Evolutionary conservation across 2,113 vertebrate genomes (phyloP).

Genomic region (Rhinoptilus africanus): DNA sequence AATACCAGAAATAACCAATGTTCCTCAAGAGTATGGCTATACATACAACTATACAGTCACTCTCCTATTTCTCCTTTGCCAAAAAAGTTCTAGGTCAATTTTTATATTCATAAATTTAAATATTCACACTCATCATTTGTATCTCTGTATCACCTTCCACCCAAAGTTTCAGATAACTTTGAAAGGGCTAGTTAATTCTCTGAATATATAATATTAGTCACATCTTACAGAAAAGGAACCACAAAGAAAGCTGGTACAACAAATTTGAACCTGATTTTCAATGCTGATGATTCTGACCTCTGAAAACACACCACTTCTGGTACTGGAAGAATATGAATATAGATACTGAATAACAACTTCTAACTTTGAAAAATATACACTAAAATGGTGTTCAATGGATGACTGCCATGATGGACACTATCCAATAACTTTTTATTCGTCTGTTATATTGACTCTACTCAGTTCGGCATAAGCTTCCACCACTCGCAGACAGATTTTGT

Average conservation of each 20-base stretch:
- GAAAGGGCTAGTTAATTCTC: background rate
- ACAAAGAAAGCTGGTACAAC: background rate
- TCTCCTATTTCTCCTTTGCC: background rate
- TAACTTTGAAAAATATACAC: background rate
- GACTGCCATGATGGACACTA: accelerated
- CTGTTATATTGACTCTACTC: background rate
- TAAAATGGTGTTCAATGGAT: background rate
- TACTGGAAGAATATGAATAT: background rate
- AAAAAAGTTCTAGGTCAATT: background rate
- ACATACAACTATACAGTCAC: background rate
- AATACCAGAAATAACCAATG: background rate
- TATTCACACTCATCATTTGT: background rate
- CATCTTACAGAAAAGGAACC: background rate
- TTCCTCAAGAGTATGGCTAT: background rate
- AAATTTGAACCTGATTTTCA: background rate
- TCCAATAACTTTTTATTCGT: background rate
- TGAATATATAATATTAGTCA: background rate
- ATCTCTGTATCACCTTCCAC: background rate
- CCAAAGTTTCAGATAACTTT: background rate
- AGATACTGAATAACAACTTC: background rate
- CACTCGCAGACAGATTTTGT: background rate
- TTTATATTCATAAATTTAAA: background rate
- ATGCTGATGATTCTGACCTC: background rate
- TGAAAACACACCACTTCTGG: background rate
- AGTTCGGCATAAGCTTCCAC: background rate